Evolutionary conservation across 2,888 invertebrate species (phyloP).

Genomic region (Heliconius erato): DNA sequence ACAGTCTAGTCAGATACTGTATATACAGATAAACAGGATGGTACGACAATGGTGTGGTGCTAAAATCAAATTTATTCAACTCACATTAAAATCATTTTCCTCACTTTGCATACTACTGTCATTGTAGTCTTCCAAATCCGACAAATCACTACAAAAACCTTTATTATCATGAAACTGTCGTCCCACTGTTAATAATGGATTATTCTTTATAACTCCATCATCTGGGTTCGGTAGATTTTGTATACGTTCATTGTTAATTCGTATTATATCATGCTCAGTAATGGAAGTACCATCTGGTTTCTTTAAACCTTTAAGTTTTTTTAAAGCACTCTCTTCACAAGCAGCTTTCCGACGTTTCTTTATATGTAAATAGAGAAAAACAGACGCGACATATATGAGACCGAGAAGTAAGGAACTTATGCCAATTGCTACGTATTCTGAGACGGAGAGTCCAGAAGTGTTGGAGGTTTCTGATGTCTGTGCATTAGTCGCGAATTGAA

Average conservation of each 20-base stretch:
- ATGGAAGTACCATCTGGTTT: slow-evolving; percentile 77
- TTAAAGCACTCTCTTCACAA: slow-evolving; percentile 78
- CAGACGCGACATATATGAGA: slow-evolving; percentile 93
- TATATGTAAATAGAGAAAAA: slow-evolving; percentile 92
- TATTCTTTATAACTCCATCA: slow-evolving; percentile 91
- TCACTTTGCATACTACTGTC: slow-evolving; percentile 75
- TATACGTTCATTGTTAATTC: slow-evolving; percentile 78
- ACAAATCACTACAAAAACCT: slow-evolving; percentile 81
- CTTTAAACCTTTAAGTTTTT: slow-evolving; percentile 71
- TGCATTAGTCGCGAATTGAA: slow-evolving; percentile 89
- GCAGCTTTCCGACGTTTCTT: slow-evolving; percentile 87
- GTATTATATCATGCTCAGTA: slow-evolving; percentile 78
- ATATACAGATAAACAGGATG: too few species aligned
- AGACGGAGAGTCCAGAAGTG: slow-evolving; percentile 88
- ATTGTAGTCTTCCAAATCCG: slow-evolving; percentile 87
- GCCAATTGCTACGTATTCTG: slow-evolving; percentile 94
- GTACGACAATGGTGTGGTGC: background rate
- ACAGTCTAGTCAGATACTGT: background rate
- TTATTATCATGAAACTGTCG: slow-evolving; percentile 87
- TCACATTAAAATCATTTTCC: slow-evolving; percentile 71
- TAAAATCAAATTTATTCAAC: slow-evolving; percentile 42
- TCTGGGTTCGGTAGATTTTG: slow-evolving; percentile 83
- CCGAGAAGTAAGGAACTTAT: slow-evolving; percentile 94
- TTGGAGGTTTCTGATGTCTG: slow-evolving; percentile 84
- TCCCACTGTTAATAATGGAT: slow-evolving; percentile 88